phyloP scores from a whole-genome alignment of 2,888 invertebrate genomes.

The Therioaphis trifolii region DNA sequence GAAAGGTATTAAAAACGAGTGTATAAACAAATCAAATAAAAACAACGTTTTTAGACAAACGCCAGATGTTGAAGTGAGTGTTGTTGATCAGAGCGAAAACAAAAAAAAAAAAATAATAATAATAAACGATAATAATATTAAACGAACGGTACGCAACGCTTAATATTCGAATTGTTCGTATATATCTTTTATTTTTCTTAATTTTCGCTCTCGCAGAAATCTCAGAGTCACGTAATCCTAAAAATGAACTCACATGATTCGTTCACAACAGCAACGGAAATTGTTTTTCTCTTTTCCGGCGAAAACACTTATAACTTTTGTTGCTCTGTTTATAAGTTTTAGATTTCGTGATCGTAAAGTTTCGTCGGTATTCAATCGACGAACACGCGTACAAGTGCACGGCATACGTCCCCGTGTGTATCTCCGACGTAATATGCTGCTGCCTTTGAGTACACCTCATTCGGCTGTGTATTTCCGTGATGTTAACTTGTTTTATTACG shows the following conservation, averaged over 20 bases:
- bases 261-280: slow-evolving; percentile 15
- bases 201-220: slow-evolving; percentile 2
- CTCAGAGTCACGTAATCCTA: slow-evolving; percentile 10
- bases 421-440: too few relatives aligned
- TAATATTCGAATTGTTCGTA: background rate
- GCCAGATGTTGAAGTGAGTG: background rate
- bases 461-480: too few relatives aligned
- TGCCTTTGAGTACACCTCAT: background rate
- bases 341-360: slow-evolving; percentile 1
- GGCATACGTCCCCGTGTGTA: background rate
- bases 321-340: slow-evolving; percentile 27
- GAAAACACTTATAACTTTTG: slow-evolving; percentile 10
- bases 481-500: too few relatives aligned
- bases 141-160: background rate
- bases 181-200: slow-evolving; percentile 9
- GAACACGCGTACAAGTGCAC: slow-evolving; percentile 2
- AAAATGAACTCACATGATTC: slow-evolving; percentile 30
- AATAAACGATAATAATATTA: too few relatives aligned
- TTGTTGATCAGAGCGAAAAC: background rate
- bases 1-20: slow-evolving; percentile 39
- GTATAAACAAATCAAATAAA: slow-evolving; percentile 24
- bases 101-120: background rate
- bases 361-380: slow-evolving; percentile 20
- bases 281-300: background rate
- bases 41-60: slow-evolving; percentile 20